Evolutionary conservation across 2,113 vertebrate genomes (phyloP).

Genomic region (human (Homo sapiens)): GRCh38 chr18:56843501-56844000

Average conservation of each 20-base stretch:
- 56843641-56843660: neutral
- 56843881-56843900: too few relatives aligned
- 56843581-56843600: neutral
- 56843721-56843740: neutral
- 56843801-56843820: neutral
- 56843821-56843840: neutral
- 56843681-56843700: neutral
- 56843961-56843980: too few relatives aligned
- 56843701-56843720: neutral
- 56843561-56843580: neutral
- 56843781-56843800: too few relatives aligned
- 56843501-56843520: neutral
- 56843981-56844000: too few relatives aligned
- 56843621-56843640: neutral
- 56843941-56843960: too few relatives aligned
- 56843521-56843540: neutral
- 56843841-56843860: neutral
- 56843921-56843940: too few relatives aligned
- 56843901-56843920: too few relatives aligned
- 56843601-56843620: neutral
- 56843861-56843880: neutral
- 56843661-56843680: neutral
- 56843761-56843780: neutral
- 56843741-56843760: neutral
- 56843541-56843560: neutral